Conservation (phyloP, 2,888 invertebrate genomes). For the Operophtera brumata region DNA sequence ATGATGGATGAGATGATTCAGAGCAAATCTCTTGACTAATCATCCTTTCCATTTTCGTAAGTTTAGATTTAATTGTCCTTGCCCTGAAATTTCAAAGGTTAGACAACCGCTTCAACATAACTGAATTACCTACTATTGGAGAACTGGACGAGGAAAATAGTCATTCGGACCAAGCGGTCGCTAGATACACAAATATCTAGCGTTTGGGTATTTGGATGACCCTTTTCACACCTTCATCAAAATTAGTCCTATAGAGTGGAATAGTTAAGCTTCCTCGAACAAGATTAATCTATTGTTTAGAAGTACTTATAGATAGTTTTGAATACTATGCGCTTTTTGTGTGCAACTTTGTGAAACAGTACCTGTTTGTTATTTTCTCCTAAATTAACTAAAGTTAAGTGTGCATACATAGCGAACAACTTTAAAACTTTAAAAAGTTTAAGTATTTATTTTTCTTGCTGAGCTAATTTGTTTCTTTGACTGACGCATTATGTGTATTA, state of each 20-base stretch:
- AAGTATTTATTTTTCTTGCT: too few species aligned
- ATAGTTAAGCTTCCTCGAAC: conserved; percentile 27
- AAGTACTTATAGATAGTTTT: conserved; percentile 23
- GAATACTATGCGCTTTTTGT: neutral
- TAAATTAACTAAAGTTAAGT: too few species aligned
- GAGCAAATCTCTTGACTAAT: too few species aligned
- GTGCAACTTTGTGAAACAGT: neutral
- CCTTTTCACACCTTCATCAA: conserved; percentile 35
- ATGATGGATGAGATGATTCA: too few species aligned
- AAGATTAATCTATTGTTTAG: conserved; percentile 32
- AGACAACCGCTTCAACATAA: too few species aligned
- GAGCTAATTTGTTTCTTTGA: too few species aligned
- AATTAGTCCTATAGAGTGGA: conserved; percentile 28
- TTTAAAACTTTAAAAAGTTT: too few species aligned
- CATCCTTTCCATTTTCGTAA: too few species aligned
- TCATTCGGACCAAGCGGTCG: conserved; percentile 3
- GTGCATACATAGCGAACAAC: too few species aligned
- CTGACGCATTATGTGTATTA: too few species aligned
- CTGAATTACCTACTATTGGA: neutral
- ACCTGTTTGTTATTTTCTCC: conserved; percentile 1
- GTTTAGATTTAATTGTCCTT: too few species aligned
- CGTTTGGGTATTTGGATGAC: conserved; percentile 14
- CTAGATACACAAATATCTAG: conserved; percentile 7
- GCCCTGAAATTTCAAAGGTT: too few species aligned
- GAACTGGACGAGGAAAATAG: conserved; percentile 3